phyloP scores from a whole-genome alignment of 2,888 invertebrate genomes.

The Mesochorus sp. region DNA sequence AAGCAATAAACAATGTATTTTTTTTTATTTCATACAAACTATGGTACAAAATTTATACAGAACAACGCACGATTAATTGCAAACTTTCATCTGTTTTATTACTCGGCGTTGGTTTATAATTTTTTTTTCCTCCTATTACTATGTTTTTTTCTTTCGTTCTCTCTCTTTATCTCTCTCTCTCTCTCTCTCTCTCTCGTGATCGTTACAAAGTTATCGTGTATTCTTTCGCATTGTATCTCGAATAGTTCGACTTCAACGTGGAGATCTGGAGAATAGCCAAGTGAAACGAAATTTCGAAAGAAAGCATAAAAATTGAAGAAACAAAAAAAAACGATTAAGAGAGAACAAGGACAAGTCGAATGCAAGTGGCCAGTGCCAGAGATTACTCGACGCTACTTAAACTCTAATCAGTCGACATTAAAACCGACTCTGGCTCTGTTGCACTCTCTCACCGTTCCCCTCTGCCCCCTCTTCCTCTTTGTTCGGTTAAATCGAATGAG shows the following conservation, averaged over 20 bases:
- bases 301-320: constrained; percentile 31
- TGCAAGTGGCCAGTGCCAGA: constrained; percentile 76
- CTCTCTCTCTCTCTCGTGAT: constrained; percentile 33
- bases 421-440: constrained; percentile 68
- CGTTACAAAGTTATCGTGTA: constrained; percentile 16
- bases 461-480: constrained; percentile 12
- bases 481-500: constrained; percentile 8
- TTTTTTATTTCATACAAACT: constrained; percentile 85
- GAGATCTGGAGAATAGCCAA: constrained; percentile 24
- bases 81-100: constrained; percentile 43
- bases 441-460: constrained; percentile 22
- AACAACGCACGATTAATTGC: constrained; percentile 78
- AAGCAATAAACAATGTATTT: constrained; percentile 83
- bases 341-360: constrained; percentile 74
- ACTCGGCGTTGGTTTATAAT: constrained; percentile 52
- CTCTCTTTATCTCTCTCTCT: constrained; percentile 24
- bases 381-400: constrained; percentile 74
- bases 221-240: constrained; percentile 19
- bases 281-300: neutral
- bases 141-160: constrained; percentile 60
- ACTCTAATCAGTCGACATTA: constrained; percentile 73
- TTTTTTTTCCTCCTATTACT: constrained; percentile 77
- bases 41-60: constrained; percentile 85
- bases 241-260: constrained; percentile 19
- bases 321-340: constrained; percentile 52